Evolutionary conservation across 1,140 invertebrate genomes (phyloP).

Genomic region (Phocides pigmalion): DNA sequence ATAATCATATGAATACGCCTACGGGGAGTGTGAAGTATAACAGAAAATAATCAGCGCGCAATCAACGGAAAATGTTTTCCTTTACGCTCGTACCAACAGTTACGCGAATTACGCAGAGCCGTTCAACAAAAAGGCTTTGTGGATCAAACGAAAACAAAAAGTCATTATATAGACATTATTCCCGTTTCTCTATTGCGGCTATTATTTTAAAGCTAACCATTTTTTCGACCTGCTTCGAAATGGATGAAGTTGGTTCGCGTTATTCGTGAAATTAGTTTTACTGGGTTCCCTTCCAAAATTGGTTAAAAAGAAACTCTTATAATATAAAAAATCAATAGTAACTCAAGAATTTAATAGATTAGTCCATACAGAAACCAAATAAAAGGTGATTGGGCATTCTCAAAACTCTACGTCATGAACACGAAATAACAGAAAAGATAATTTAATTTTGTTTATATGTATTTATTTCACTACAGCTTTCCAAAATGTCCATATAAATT

Average conservation of each 20-base stretch:
- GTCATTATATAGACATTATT: constrained; percentile 54
- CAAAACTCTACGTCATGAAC: too few species aligned
- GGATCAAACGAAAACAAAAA: constrained; percentile 53
- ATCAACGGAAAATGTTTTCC: constrained; percentile 23
- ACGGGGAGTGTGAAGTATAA: constrained; percentile 9
- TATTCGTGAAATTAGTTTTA: constrained; percentile 13
- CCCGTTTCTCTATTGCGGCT: constrained; percentile 35
- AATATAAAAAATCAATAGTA: too few species aligned
- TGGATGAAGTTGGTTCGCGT: constrained; percentile 34
- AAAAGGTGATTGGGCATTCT: too few species aligned
- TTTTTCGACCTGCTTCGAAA: constrained; percentile 36
- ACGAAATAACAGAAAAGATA: too few species aligned
- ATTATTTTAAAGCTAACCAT: constrained; percentile 49
- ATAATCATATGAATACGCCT: too few species aligned
- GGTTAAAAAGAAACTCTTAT: too few species aligned
- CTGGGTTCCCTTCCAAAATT: not conserved
- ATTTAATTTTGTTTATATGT: too few species aligned
- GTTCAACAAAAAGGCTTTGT: constrained; percentile 40
- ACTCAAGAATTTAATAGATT: too few species aligned
- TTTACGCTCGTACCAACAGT: constrained; percentile 19
- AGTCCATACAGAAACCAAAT: too few species aligned
- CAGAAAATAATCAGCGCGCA: constrained; percentile 16
- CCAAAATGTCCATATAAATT: too few species aligned
- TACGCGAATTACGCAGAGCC: constrained; percentile 25
- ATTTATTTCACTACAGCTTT: too few species aligned